These are phyloP conservation scores for Labeo rohita DNA, from an alignment of 2,113 vertebrate species.

Conservation along the genomic window DNA sequence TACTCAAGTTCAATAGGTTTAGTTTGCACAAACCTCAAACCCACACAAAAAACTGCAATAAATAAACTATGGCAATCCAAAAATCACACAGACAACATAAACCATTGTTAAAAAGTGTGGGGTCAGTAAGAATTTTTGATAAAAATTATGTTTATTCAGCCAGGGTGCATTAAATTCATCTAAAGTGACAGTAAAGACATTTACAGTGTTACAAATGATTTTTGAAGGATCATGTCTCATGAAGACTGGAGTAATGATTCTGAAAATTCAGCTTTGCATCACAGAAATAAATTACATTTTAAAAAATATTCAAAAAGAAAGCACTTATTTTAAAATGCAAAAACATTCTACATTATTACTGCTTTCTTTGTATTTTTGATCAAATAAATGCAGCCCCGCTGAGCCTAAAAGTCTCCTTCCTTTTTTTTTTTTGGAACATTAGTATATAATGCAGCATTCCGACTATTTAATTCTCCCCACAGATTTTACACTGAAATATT, in stretches of 20 bases:
- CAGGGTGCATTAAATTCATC: neutral
- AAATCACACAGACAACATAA: neutral
- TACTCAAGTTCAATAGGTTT: neutral
- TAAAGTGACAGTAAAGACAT: neutral
- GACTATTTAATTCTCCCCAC: neutral
- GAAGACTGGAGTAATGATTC: neutral
- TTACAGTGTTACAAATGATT: neutral
- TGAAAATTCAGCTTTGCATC: neutral
- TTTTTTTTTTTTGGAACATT: no score
- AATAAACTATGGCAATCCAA: neutral
- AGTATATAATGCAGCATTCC: neutral
- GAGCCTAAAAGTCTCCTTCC: neutral
- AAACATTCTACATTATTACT: neutral
- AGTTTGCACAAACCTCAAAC: no score
- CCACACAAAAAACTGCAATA: neutral
- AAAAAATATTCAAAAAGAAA: neutral
- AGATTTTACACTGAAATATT: slow-evolving; percentile 14
- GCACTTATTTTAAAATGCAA: neutral
- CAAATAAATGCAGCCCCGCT: neutral
- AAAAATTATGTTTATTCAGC: neutral
- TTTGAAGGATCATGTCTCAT: neutral
- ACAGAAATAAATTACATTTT: neutral
- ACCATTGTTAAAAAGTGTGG: neutral
- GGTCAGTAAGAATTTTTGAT: neutral
- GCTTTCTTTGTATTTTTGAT: neutral